Conservation (phyloP, 2,797 vertebrate species). For the Chelon labrosus region DNA sequence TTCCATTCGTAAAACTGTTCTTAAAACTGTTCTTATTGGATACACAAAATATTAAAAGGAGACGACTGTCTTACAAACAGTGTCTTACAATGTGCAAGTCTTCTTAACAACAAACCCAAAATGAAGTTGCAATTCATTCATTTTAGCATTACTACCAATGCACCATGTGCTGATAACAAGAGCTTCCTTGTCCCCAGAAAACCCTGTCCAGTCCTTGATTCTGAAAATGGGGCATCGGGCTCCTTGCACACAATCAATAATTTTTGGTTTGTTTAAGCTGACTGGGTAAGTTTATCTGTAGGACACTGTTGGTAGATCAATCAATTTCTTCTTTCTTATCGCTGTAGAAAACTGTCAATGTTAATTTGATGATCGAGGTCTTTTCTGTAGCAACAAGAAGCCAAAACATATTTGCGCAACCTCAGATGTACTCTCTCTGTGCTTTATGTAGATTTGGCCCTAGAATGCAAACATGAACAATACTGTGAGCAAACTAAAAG, state of each 20-base stretch:
- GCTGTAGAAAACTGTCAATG: not conserved
- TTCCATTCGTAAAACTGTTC: no score
- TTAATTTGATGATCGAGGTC: not conserved
- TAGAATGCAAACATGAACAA: no score
- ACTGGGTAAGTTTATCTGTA: conserved; percentile 6
- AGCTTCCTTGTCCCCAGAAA: not conserved
- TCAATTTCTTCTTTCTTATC: not conserved
- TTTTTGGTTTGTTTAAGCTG: not conserved
- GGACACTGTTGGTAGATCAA: not conserved
- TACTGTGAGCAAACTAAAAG: conserved; percentile 1
- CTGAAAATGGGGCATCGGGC: conserved; percentile 1
- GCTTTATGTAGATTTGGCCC: not conserved
- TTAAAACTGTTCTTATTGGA: no score
- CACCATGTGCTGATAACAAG: not conserved
- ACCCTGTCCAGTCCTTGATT: not conserved
- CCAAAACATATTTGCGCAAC: conserved; percentile 5
- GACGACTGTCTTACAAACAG: no score
- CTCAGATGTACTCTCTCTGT: not conserved
- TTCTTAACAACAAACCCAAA: not conserved
- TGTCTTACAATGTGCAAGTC: not conserved
- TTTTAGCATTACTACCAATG: not conserved
- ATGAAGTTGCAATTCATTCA: not conserved
- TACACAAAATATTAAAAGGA: no score
- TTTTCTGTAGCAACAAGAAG: not conserved
- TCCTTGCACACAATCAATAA: conserved; percentile 7